Conservation (phyloP, 37 sponge, comb jelly and placozoan genomes). For the Agelas oroides region DNA sequence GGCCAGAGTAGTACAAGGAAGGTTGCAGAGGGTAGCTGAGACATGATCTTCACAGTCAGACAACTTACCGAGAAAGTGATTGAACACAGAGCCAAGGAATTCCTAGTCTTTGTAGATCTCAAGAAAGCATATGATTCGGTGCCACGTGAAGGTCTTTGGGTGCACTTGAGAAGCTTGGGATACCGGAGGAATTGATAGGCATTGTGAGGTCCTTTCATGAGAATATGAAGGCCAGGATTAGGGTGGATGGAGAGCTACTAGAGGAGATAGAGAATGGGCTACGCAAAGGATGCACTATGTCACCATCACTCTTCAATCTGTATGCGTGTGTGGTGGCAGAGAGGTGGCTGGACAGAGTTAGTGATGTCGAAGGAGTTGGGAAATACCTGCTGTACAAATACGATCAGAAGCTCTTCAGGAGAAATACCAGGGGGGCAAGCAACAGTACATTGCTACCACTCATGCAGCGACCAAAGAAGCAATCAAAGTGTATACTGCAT, state of each 20-base stretch:
- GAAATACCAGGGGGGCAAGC: neutral
- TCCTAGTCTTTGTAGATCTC: no score
- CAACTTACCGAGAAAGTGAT: no score
- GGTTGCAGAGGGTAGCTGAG: no score
- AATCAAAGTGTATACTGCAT: neutral
- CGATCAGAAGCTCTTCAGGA: neutral
- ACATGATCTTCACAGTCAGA: no score
- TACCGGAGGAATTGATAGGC: conserved; percentile 10
- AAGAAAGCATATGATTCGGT: no score
- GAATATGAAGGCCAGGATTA: conserved; percentile 29
- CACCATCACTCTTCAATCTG: neutral
- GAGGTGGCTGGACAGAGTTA: neutral
- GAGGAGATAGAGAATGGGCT: conserved; percentile 15
- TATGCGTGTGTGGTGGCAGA: neutral
- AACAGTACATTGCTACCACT: neutral
- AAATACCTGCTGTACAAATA: neutral
- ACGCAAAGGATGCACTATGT: no score
- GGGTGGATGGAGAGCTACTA: conserved; percentile 26
- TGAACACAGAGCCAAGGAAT: no score
- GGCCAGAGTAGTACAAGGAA: no score
- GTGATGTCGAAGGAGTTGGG: neutral
- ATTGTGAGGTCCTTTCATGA: conserved; percentile 17
- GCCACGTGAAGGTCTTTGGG: no score
- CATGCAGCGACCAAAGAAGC: neutral
- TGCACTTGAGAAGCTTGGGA: conserved; percentile 27